Conservation (phyloP, 2,113 vertebrate genomes). For the Actenoides hombroni region DNA sequence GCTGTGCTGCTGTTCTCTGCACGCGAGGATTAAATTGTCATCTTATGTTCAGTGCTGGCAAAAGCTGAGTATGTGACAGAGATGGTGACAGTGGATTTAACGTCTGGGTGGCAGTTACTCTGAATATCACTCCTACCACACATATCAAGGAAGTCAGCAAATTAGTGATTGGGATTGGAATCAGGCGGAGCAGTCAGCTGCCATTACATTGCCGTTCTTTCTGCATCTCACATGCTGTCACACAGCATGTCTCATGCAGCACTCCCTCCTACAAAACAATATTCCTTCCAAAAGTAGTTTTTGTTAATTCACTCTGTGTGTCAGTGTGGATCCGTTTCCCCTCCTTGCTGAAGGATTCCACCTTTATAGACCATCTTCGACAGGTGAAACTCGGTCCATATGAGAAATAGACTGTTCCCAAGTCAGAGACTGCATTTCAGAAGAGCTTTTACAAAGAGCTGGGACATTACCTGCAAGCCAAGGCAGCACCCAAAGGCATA, state of each 20-base stretch:
- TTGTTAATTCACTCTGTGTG: not conserved
- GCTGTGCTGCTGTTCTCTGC: not conserved
- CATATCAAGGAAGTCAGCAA: not conserved
- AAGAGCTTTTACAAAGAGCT: not conserved
- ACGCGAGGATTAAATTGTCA: not conserved
- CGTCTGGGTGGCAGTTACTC: not conserved
- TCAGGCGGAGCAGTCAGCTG: not conserved
- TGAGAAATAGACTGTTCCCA: not conserved
- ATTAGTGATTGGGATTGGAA: not conserved
- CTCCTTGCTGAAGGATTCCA: not conserved
- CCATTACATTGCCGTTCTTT: not conserved
- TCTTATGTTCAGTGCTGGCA: constrained; percentile 18
- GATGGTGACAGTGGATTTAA: constrained; percentile 13
- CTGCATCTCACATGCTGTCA: not conserved
- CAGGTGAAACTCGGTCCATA: not conserved
- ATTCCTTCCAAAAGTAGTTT: not conserved
- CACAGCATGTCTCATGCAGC: not conserved
- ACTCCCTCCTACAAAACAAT: not conserved
- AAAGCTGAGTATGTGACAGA: not conserved
- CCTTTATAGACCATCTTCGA: not conserved
- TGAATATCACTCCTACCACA: not conserved
- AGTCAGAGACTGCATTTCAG: not conserved
- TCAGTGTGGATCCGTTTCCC: not conserved
- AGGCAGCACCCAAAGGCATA: not conserved
- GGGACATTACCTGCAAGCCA: not conserved